These are phyloP conservation scores for Limnephilus rhombicus DNA, from an alignment of 2,888 invertebrate genomes.

Conservation along the genomic window DNA sequence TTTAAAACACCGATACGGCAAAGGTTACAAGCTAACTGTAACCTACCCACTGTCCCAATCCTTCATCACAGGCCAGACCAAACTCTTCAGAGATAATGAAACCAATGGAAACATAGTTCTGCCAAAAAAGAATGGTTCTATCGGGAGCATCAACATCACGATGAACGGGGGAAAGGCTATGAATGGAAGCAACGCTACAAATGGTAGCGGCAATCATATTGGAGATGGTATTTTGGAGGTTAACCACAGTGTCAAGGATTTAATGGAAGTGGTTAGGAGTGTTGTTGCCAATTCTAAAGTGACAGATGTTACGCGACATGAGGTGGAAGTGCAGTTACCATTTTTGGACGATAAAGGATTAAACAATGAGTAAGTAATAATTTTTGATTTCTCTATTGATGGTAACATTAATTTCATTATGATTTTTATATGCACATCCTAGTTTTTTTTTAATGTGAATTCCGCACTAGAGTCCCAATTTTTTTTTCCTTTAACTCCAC, in stretches of 20 bases:
- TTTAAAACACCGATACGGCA: slow-evolving; percentile 78
- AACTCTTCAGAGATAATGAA: slow-evolving; percentile 10
- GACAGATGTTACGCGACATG: slow-evolving; percentile 71
- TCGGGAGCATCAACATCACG: neutral
- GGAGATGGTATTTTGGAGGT: slow-evolving; percentile 66
- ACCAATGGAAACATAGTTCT: neutral
- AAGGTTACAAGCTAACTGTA: slow-evolving; percentile 77
- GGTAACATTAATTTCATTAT: no score
- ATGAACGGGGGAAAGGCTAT: neutral
- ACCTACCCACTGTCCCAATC: slow-evolving; percentile 69
- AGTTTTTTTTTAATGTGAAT: no score
- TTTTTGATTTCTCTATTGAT: neutral
- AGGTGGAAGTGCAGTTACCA: slow-evolving; percentile 75
- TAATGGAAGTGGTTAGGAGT: slow-evolving; percentile 72
- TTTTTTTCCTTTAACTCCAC: no score
- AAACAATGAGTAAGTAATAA: slow-evolving; percentile 75
- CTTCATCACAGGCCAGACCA: slow-evolving; percentile 36
- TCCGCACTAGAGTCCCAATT: no score
- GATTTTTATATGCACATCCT: no score
- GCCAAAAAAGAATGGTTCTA: neutral
- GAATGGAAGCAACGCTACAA: neutral
- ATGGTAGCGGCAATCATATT: neutral
- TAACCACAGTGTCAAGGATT: slow-evolving; percentile 72
- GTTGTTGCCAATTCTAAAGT: slow-evolving; percentile 75
- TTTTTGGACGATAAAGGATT: slow-evolving; percentile 76